phyloP scores from a whole-genome alignment of 1,140 invertebrate genomes.

The silkworm (Bombyx mori) region DNA sequence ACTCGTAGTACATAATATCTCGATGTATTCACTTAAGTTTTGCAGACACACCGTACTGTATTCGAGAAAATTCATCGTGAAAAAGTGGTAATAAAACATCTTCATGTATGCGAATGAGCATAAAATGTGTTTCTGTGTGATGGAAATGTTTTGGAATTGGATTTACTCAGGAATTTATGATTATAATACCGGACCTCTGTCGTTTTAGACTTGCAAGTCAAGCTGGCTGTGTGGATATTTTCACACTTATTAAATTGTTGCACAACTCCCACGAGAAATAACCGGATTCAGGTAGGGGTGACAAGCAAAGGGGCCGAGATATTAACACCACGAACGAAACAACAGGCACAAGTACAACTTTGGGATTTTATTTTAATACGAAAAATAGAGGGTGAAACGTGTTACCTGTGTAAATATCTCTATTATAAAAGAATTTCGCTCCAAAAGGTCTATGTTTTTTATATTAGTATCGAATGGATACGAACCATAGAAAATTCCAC shows the following conservation, averaged over 20 bases:
- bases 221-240: conserved; percentile 14
- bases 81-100: no score
- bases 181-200: not conserved
- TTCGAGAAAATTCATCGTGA: not conserved
- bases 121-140: no score
- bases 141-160: no score
- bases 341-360: conserved; percentile 1
- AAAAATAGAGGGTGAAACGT: not conserved
- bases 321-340: conserved; percentile 17
- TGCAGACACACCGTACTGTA: not conserved
- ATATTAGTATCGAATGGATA: no score
- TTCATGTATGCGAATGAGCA: no score
- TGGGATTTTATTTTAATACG: not conserved
- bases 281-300: conserved; percentile 34
- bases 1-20: no score
- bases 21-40: not conserved
- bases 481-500: no score
- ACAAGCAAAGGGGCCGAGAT: conserved; percentile 22
- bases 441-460: no score
- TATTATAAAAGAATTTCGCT: not conserved
- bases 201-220: not conserved
- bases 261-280: conserved; percentile 54
- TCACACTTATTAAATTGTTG: conserved; percentile 41
- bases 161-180: no score
- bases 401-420: not conserved